Base-by-base conservation (phyloP, 2,113 vertebrate genomes). In the Phrynosoma blainvillii region DNA sequence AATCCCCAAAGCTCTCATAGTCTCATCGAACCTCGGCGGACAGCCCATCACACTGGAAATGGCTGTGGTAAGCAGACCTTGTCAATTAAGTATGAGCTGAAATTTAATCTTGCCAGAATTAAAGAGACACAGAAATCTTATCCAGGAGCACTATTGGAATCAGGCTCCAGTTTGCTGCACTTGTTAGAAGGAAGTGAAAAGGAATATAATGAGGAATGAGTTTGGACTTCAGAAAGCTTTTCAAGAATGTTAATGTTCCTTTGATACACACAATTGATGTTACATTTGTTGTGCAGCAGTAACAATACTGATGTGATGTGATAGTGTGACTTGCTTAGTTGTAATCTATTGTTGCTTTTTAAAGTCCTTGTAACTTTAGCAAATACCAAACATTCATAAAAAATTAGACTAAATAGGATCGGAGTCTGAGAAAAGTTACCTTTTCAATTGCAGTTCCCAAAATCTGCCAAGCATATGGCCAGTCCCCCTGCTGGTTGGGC, bases 61-160 rank as follows among this genome's bases (percentile, higher is more conserved):
- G 88, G 97, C 96, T 0, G 87, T 6, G 91, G 98, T 98, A 95
- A 97, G 98, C 92, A 85, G 42, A 90, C 68, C 93, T 92, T 94
- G 86, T 96, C 92, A 95, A 94, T 95, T 95, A 96, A 90, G 42
- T 36, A 95, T 92, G 89, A 93, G 89, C 87, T 12, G 96, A 92
- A 96, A 97, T 2, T 0, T 36, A 81, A 97, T 84, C 94, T 84
- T n/a, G 16, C 23, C 77, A 36, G 52, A 89, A 94, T 84, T 92
- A 94, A 89, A 70, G 85, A 75, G 54, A 0, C 83, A 23, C 16
- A 27, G 94, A 87, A 94, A 90, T 87, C 82, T 73, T 71, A 92
- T 88, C 93, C 87, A 3, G 0, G 78, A 8, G 9, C 1, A 2
- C 32, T 59, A 66, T 68, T 62, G 86, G 84, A 87, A 87, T 80